Evolutionary conservation across 2,797 vertebrate genomes (phyloP).

Genomic region (Odontamblyopus rebecca): DNA sequence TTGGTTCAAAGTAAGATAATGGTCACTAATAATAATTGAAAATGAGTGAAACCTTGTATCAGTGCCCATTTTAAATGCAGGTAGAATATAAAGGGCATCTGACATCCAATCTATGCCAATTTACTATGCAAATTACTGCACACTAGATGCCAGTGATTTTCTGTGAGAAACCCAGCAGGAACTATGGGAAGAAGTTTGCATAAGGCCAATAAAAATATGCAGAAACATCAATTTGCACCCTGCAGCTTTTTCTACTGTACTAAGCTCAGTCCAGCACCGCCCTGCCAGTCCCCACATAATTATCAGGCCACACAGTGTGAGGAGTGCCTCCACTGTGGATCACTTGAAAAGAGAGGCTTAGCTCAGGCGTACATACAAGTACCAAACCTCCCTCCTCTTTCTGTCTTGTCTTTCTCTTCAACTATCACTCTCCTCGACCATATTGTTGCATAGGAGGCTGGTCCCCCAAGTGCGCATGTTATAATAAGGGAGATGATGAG

Average conservation of each 20-base stretch:
- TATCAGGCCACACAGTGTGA: conserved; percentile 56
- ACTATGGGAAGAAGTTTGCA: neutral
- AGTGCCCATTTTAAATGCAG: too few species aligned
- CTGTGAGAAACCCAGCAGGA: neutral
- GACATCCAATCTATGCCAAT: neutral
- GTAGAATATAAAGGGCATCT: neutral
- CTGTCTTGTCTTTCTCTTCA: conserved; percentile 15
- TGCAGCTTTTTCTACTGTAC: neutral
- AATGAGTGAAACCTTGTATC: too few species aligned
- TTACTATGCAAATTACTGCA: neutral
- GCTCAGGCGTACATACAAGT: conserved; percentile 19
- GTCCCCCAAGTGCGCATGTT: conserved; percentile 56
- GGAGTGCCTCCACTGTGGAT: conserved; percentile 49
- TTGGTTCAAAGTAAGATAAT: neutral
- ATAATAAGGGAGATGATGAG: conserved; percentile 65
- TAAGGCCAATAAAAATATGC: neutral
- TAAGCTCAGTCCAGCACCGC: neutral
- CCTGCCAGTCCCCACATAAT: conserved; percentile 60
- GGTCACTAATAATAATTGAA: neutral
- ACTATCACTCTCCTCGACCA: conserved; percentile 13
- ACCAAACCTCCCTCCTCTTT: conserved; percentile 13
- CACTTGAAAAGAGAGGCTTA: conserved; percentile 53
- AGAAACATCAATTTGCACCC: neutral
- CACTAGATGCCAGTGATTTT: neutral
- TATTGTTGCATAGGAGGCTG: conserved; percentile 22